Evolutionary conservation across 2,113 vertebrate species (phyloP), one percentile per base, ranked within the genome.

Genomic region (Butorides virescens): DNA sequence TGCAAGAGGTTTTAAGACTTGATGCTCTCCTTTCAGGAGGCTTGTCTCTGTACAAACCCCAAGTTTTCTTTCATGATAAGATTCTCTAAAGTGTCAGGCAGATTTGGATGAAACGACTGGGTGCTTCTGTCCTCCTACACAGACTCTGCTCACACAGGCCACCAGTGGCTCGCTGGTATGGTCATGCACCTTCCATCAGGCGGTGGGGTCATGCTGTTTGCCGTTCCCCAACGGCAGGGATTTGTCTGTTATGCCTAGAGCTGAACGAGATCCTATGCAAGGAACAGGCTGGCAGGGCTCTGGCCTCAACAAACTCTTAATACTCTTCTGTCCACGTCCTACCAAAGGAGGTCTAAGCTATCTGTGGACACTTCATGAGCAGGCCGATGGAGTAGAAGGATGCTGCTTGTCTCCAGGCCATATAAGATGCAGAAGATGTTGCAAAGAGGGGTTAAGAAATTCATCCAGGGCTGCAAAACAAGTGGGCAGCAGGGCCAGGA

Each of bases 161-260:
- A 26, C 22, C 14, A 21, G 34, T 39, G 22, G 9, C 36, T 80
- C 49, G 21, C 58, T 82, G 44, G 25, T 29, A 8, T 4, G 7
- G 32, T 49, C 11, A 8, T 1, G 9, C 7, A 42, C 25, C 34
- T 82, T 75, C 0, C 0, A 3, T 53, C 13, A 20, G 25, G 56
- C 23, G 29, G 14, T 27, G 20, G 11, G 23, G 11, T 44, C 46
- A 14, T 7, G 55, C 25, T 73, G 46, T 32, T 42, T 62, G 58
- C 42, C 42, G 1, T 13, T 75, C 44, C 49, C 36, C 39, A 37
- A 49, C 52, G 65, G 58, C 66, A 92, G 25, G 19, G 19, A 4
- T 15, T 79, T 61, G 32, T 6, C n/a, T 63, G 21, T 30, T 42
- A 26, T 71, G 32, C 42, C 56, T 16, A n/a, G 21, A 83, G 27